phyloP scores from a whole-genome alignment of 2,113 vertebrate species.

The Platanista minor region DNA sequence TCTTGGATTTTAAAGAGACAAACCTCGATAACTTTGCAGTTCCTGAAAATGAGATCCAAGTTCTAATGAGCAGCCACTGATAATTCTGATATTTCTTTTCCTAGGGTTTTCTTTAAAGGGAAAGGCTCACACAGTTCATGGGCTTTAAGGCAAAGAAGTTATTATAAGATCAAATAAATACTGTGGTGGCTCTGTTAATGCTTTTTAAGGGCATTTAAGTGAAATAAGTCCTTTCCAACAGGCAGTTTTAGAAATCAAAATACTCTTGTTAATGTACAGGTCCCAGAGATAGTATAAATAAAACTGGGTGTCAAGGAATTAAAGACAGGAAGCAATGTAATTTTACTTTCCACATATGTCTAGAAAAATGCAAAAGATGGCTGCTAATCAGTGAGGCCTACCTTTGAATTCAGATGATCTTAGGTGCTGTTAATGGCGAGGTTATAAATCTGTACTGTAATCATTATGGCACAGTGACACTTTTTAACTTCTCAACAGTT shows the following conservation, averaged over 20 bases:
- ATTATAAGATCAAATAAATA: conserved; percentile 40
- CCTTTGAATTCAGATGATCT: not conserved
- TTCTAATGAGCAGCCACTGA: not conserved
- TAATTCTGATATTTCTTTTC: not conserved
- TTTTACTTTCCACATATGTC: conserved; percentile 6
- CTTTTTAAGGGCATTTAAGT: conserved; percentile 3
- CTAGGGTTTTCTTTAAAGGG: conserved; percentile 24
- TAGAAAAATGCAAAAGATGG: conserved; percentile 4
- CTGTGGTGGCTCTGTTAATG: not conserved
- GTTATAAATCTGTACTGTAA: not conserved
- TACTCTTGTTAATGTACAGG: not conserved
- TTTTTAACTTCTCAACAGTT: not conserved
- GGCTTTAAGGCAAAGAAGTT: conserved; percentile 53
- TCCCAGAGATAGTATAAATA: conserved; percentile 20
- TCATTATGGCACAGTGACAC: not conserved
- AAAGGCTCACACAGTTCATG: conserved; percentile 21
- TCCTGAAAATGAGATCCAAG: not conserved
- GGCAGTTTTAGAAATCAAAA: conserved; percentile 17
- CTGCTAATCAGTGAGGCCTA: not conserved
- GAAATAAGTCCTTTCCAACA: conserved; percentile 31
- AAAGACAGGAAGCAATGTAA: not conserved
- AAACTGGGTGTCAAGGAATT: not conserved
- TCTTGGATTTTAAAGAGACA: conserved; percentile 58
- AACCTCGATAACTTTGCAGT: conserved; percentile 5
- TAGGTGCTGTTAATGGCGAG: not conserved